Evolutionary conservation across 2,797 vertebrate species (phyloP), one percentile per base, ranked within the genome.

Genomic region (Anguilla anguilla): DNA sequence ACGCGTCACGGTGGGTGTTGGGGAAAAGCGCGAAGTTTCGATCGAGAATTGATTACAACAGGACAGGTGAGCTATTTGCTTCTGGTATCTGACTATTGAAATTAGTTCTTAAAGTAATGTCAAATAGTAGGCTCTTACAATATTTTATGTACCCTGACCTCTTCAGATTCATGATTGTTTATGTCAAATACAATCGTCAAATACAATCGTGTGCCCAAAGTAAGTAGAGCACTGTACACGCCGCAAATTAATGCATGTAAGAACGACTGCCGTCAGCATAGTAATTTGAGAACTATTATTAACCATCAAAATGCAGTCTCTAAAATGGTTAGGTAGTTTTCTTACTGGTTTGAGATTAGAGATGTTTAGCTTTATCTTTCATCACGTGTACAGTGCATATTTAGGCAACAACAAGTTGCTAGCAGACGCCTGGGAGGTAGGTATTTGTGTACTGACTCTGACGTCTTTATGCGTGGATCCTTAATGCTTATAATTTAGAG

Each of bases 61-160:
- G 49, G 74, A 82, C 87, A 88, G 85, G 88, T 88, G 85, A 88
- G 84, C 25, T 9, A 61, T 35, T 31, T 25, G 13, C 43, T 43
- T 10, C 28, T 31, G 9, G 22, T 85, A 57, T 59, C 28, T 84
- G 15, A 17, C 81, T 6, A 25, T 57, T 59, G 28, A 35, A 31
- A 17, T 46, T 35, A 28, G 53, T 57, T 31, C 31, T 19, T 31
- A 84, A 59, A 19, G 83, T 57, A 28, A 31, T 7, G 9, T 35
- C 39, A 79, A 46, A 25, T 3, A 19, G 43, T 51, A 25, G 5
- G 0, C 19, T 79, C 74, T 79, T 19, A 43, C 13, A 15, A 22
- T 6, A 19, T 43, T 46, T 19, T 79, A 9, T 46, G 17, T 19
- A 22, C 5, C 39, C 1, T 43, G 74, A 19, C 0, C 22, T 43